These are phyloP conservation scores for Platerodrilus igneus DNA, from an alignment of 2,888 invertebrate genomes.

Conservation along the genomic window DNA sequence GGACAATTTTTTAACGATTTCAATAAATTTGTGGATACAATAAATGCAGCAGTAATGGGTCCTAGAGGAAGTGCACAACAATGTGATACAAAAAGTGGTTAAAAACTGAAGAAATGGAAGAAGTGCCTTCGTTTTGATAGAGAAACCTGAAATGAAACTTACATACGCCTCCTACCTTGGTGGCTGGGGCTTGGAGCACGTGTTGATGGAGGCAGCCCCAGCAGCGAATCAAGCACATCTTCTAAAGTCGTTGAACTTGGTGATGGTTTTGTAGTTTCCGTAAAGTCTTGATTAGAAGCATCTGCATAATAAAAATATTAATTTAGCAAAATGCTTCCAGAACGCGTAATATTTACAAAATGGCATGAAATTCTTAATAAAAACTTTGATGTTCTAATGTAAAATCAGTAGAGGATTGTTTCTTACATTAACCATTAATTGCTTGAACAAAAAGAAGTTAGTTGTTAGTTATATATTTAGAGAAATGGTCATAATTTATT, in stretches of 20 bases:
- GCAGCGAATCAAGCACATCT: conserved; percentile 88
- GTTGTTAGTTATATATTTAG: too few species aligned
- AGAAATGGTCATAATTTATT: too few species aligned
- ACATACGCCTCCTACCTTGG: conserved; percentile 72
- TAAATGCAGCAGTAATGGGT: too few species aligned
- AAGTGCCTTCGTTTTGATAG: conserved; percentile 22
- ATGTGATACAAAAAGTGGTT: conserved; percentile 14
- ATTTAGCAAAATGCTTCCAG: too few species aligned
- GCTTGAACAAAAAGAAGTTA: too few species aligned
- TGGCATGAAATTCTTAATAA: background rate
- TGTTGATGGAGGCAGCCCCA: conserved; percentile 77
- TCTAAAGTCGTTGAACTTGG: conserved; percentile 84
- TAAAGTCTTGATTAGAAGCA: conserved; percentile 48
- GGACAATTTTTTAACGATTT: too few species aligned
- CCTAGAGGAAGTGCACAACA: too few species aligned
- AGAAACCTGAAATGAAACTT: conserved; percentile 61
- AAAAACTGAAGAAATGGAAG: conserved; percentile 19
- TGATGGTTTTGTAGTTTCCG: conserved; percentile 60
- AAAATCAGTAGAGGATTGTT: background rate
- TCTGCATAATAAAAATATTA: too few species aligned
- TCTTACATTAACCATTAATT: too few species aligned
- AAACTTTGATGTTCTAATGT: background rate
- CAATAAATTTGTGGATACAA: too few species aligned
- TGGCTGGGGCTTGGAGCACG: conserved; percentile 70
- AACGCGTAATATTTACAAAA: background rate